Conservation (phyloP, 1,140 invertebrate genomes). For the Zaprionus africanus region DNA sequence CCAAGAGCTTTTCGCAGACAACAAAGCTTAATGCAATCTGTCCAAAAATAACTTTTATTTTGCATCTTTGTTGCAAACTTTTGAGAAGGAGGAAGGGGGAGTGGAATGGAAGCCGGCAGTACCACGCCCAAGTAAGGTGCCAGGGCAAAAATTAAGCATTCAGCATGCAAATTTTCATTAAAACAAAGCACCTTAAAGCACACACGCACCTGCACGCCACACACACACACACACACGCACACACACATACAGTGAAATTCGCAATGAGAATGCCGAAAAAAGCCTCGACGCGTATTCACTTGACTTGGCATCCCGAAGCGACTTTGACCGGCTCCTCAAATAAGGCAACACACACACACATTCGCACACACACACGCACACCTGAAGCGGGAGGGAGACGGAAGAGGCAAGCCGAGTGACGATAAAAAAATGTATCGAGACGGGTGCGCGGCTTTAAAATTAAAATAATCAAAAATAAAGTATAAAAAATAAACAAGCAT, state of each 20-base stretch:
- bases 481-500: conserved; percentile 61
- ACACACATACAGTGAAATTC: conserved; percentile 16
- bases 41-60: conserved; percentile 14
- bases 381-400: conserved; percentile 16
- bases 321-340: conserved; percentile 67
- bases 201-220: conserved; percentile 23
- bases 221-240: conserved; percentile 24
- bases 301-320: conserved; percentile 40
- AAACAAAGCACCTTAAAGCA: conserved; percentile 63
- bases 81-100: conserved; percentile 4
- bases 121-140: conserved; percentile 29
- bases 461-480: conserved; percentile 79
- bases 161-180: conserved; percentile 76
- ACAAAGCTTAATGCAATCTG: conserved; percentile 16
- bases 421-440: conserved; percentile 65
- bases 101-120: conserved; percentile 15
- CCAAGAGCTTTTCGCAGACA: conserved; percentile 2
- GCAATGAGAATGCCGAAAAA: conserved; percentile 29
- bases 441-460: conserved; percentile 72
- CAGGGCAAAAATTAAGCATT: conserved; percentile 68
- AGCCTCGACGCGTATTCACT: conserved; percentile 43
- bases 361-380: conserved; percentile 5
- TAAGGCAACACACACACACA: conserved; percentile 46
- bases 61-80: conserved; percentile 3
- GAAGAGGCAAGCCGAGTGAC: conserved; percentile 69